Conservation (phyloP, 2,888 invertebrate genomes). For the Epirrhoe tristata region DNA sequence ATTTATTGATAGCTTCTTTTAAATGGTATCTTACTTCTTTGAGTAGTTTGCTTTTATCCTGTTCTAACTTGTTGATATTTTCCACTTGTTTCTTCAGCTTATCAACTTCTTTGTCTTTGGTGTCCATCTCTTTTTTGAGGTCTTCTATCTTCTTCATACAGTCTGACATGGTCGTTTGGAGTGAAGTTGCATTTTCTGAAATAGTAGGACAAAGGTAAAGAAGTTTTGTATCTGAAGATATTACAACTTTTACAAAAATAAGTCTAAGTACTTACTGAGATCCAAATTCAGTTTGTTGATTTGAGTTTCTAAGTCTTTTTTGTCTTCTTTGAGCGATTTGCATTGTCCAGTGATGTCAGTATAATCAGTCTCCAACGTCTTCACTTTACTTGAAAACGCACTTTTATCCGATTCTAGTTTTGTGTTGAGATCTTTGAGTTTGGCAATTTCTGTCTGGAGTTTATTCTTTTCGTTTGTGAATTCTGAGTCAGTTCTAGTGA, state of each 20-base stretch:
- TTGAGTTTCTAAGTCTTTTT: constrained; percentile 86
- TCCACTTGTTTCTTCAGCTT: constrained; percentile 86
- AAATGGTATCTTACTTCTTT: constrained; percentile 80
- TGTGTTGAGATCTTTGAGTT: constrained; percentile 80
- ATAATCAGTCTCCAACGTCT: constrained; percentile 71
- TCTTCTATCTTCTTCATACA: constrained; percentile 87
- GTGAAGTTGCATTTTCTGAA: constrained; percentile 83
- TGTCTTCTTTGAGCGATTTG: constrained; percentile 87
- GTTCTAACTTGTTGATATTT: constrained; percentile 74
- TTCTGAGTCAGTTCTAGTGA: constrained; percentile 79
- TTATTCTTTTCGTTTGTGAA: constrained; percentile 82
- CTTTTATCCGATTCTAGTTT: constrained; percentile 79
- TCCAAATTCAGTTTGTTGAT: constrained; percentile 85
- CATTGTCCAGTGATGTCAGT: constrained; percentile 69
- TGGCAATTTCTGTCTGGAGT: constrained; percentile 79
- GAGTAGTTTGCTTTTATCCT: constrained; percentile 85
- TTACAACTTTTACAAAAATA: neutral
- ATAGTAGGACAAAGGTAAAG: constrained; percentile 17
- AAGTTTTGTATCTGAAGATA: neutral
- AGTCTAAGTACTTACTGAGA: constrained; percentile 77
- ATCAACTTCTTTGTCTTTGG: constrained; percentile 87
- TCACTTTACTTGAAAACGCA: constrained; percentile 64
- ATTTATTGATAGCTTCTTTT: neutral
- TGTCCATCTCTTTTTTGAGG: constrained; percentile 87
- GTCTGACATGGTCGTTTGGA: constrained; percentile 82